A percentile compares a stretch with the other conserved stretches of the same genome.
These are phyloP conservation scores for Peromyscus californicus DNA, from an alignment of 2,113 vertebrate species.

Conservation along the genomic window DNA sequence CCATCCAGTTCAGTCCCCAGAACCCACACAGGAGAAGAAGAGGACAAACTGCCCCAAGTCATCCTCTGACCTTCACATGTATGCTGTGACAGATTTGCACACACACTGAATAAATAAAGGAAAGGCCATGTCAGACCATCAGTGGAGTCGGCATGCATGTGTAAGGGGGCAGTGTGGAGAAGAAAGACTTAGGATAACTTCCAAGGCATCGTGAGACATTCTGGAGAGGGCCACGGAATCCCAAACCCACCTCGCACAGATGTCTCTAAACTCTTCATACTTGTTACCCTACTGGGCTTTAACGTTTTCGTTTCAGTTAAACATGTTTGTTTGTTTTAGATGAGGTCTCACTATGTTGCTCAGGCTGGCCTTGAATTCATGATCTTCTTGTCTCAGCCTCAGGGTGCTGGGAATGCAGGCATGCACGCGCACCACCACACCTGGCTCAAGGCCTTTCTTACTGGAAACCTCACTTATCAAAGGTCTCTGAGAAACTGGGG, in stretches of 20 bases:
- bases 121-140: slow-evolving; percentile 1
- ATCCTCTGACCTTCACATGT: neutral
- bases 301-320: neutral
- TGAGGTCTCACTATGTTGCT: neutral
- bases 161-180: neutral
- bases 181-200: neutral
- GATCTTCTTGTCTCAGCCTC: neutral
- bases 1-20: neutral
- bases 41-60: too few relatives aligned
- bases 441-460: neutral
- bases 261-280: neutral
- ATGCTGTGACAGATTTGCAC: neutral
- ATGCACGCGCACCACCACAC: neutral
- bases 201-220: slow-evolving; percentile 4
- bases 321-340: neutral
- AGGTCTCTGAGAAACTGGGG: slow-evolving; percentile 27
- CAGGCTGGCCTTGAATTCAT: neutral
- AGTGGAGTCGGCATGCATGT: neutral
- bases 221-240: neutral
- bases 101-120: neutral
- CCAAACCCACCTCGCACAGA: neutral
- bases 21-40: neutral
- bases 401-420: neutral
- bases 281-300: accelerated
- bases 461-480: slow-evolving; percentile 28